A percentile compares a stretch with the other conserved stretches of the same genome.
Conservation (phyloP, 2,888 invertebrate species). For the Ptychoptera contaminata region DNA sequence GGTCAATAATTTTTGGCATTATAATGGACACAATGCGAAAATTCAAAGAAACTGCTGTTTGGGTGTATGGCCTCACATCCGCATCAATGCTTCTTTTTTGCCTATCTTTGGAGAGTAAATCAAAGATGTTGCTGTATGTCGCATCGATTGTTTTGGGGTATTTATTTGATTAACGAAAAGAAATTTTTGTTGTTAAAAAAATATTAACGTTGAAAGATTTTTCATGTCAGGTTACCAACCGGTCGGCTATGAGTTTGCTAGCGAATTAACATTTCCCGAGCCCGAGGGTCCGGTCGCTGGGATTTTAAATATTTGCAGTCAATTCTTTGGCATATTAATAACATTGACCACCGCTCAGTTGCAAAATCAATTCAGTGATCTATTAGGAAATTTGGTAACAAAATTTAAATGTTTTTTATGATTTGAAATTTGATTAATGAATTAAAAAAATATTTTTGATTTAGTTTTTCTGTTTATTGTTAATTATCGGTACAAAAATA, state of each 20-base stretch:
- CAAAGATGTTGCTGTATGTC: slow-evolving; percentile 35
- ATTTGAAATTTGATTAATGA: not conserved
- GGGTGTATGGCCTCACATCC: slow-evolving; percentile 42
- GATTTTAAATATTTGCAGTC: slow-evolving; percentile 32
- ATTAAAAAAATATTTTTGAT: not conserved
- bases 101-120: slow-evolving; percentile 33
- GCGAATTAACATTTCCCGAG: slow-evolving; percentile 57
- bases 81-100: slow-evolving; percentile 44
- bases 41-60: slow-evolving; percentile 41
- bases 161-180: slow-evolving; percentile 5
- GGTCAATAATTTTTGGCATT: slow-evolving; percentile 44
- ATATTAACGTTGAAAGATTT: slow-evolving; percentile 33
- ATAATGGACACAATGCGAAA: slow-evolving; percentile 46
- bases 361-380: not conserved
- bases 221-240: slow-evolving; percentile 61
- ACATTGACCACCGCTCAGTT: slow-evolving; percentile 4
- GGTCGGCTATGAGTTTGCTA: slow-evolving; percentile 57
- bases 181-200: not conserved
- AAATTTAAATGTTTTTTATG: not conserved
- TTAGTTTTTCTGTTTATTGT: not conserved
- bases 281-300: slow-evolving; percentile 55
- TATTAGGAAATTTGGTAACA: slow-evolving; percentile 3
- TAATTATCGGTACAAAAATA: slow-evolving; percentile 2
- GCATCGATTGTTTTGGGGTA: slow-evolving; percentile 40
- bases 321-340: slow-evolving; percentile 5